Evolutionary conservation across 2,888 invertebrate genomes (phyloP), one percentile per base, ranked within the genome.

Genomic region (Campoletis raptor): DNA sequence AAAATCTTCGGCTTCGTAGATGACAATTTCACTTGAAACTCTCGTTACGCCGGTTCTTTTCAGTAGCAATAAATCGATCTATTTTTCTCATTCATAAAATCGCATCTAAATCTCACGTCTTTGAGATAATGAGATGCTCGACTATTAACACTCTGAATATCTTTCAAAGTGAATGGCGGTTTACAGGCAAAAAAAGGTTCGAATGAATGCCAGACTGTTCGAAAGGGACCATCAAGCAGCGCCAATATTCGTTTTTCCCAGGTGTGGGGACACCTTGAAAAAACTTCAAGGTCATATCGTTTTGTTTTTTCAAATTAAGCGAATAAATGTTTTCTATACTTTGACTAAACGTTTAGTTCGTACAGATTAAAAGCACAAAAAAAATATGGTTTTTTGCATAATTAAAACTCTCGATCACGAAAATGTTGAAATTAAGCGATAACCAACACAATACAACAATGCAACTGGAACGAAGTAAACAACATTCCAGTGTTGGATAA

Each of bases 251-350:
- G 1, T 15, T 30, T 30, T 30, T 15, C 15, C 30, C 30, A 30
- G 61, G 30, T 24, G 57, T n/a, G 24, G 30, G 48, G 61, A 15
- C 48, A 61, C 61, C 61, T 61, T 61, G 61, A 61, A 61, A 61
- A 61, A 61, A 61, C 30, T 61, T 61, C 61, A 61, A 61, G 61
- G 61, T 61, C 61, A 61, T 30, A 15, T 12, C 15, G 15, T 61
- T 30, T 61, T 30, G 6, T 6, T 30, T 15, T 61, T 61, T 15
- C 15, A 1, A 12, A 6, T 30, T 0, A 15, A 24, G 6, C 4
- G 15, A 12, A 2, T 2, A 30, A 30, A 12, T 61, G 30, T 61
- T 30, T 61, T 57, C 57, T 24, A 24, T 24, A 57, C 1, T 12
- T 12, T 24, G 12, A 24, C 0, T 2, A 12, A 57, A 5, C 21